phyloP scores from a whole-genome alignment of 2,113 vertebrate species.

The Rana temporaria region DNA sequence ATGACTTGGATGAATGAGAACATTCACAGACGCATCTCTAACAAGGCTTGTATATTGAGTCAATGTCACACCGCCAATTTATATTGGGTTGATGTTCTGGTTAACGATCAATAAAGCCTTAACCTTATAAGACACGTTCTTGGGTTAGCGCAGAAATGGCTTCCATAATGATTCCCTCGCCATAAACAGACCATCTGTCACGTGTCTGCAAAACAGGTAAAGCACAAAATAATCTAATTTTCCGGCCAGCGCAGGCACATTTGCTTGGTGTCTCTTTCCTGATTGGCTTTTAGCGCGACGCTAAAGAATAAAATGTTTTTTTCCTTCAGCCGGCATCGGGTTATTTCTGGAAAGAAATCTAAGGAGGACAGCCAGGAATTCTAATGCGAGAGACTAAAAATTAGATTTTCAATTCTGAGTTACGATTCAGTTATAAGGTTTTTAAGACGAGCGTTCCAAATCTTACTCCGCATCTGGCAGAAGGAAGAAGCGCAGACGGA shows the following conservation, averaged over 20 bases:
- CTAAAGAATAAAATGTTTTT: background rate
- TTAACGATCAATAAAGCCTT: no score
- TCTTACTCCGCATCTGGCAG: no score
- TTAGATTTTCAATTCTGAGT: background rate
- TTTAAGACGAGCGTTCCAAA: no score
- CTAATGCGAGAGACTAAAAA: background rate
- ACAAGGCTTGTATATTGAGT: no score
- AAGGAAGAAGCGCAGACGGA: no score
- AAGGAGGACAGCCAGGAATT: no score
- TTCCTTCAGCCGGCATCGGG: background rate
- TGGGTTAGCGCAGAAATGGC: no score
- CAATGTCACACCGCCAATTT: background rate
- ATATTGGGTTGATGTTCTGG: no score
- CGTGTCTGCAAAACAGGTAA: background rate
- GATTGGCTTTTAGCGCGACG: background rate
- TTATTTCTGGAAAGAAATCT: background rate
- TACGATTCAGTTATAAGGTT: background rate
- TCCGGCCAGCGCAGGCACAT: background rate
- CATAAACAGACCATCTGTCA: no score
- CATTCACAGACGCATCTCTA: no score
- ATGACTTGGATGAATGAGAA: no score
- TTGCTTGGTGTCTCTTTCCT: background rate
- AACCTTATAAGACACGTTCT: no score
- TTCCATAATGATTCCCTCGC: background rate
- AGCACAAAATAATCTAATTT: conserved; percentile 3